phyloP scores from a whole-genome alignment of 2,888 invertebrate genomes.

The Epinotia demarniana region DNA sequence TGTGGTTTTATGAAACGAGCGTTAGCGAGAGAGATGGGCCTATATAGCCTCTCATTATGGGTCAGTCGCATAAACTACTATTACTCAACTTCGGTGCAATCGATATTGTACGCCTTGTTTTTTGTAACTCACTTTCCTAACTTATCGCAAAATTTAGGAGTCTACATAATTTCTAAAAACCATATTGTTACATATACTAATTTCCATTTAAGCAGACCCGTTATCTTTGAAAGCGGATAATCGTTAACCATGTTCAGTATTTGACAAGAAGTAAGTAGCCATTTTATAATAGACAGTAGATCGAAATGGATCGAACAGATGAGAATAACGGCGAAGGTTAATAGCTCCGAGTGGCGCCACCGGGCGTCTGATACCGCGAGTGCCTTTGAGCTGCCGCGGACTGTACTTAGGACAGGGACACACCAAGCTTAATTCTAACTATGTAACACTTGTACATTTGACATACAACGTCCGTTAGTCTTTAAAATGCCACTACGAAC shows the following conservation, averaged over 20 bases:
- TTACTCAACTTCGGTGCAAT: too few relatives aligned
- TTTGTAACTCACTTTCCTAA: too few relatives aligned
- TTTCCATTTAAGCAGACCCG: background rate
- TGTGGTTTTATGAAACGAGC: too few relatives aligned
- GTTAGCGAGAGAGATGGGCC: too few relatives aligned
- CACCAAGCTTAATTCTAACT: slow-evolving; percentile 8
- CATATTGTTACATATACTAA: background rate
- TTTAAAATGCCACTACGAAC: too few relatives aligned
- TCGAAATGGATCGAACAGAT: slow-evolving; percentile 16
- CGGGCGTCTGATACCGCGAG: slow-evolving; percentile 30
- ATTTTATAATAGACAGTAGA: slow-evolving; percentile 31
- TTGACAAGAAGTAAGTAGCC: slow-evolving; percentile 12
- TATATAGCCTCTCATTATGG: too few relatives aligned
- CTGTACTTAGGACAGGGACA: slow-evolving; percentile 25
- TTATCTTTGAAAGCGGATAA: background rate
- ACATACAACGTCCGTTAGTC: background rate
- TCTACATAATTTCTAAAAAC: too few relatives aligned
- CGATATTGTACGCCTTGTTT: too few relatives aligned
- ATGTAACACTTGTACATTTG: background rate
- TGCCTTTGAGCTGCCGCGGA: slow-evolving; percentile 44
- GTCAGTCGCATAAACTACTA: too few relatives aligned
- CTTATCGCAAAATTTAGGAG: background rate
- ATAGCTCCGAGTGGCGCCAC: slow-evolving; percentile 42
- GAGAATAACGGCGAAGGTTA: slow-evolving; percentile 37
- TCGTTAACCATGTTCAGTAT: background rate